Evolutionary conservation across 2,888 invertebrate genomes (phyloP).

Genomic region (Zaprionus lineosus): DNA sequence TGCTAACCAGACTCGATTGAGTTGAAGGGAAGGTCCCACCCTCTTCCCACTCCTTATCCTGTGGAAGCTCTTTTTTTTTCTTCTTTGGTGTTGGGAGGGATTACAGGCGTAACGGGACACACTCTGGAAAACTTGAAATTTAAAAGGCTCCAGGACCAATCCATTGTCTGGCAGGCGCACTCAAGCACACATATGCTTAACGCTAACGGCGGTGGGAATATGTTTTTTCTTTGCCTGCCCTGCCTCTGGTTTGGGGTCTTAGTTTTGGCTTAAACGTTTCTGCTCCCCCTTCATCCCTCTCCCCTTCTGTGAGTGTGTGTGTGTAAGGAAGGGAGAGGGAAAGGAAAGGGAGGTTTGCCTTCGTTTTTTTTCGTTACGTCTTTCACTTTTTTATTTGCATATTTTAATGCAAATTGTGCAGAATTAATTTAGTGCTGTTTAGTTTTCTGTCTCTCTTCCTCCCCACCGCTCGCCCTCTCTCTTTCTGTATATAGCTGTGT

Average conservation of each 20-base stretch:
- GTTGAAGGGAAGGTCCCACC: slow-evolving; percentile 26
- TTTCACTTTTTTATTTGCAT: slow-evolving; percentile 74
- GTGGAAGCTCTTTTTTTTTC: too few relatives aligned
- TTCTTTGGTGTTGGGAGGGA: too few relatives aligned
- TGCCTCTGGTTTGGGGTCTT: slow-evolving; percentile 27
- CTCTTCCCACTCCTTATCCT: too few relatives aligned
- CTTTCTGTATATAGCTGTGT: background rate
- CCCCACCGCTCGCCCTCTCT: slow-evolving; percentile 4
- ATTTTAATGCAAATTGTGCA: slow-evolving; percentile 79
- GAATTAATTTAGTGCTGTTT: slow-evolving; percentile 79
- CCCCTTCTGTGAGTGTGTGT: background rate
- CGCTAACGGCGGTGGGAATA: slow-evolving; percentile 59
- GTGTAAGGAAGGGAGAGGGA: too few relatives aligned
- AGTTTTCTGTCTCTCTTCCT: slow-evolving; percentile 52
- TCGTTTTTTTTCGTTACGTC: slow-evolving; percentile 28
- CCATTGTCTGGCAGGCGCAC: slow-evolving; percentile 58
- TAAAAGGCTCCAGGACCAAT: slow-evolving; percentile 31
- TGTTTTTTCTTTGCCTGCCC: slow-evolving; percentile 10
- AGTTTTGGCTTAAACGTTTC: slow-evolving; percentile 60
- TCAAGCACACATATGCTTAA: slow-evolving; percentile 71
- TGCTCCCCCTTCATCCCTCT: too few relatives aligned
- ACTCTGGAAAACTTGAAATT: slow-evolving; percentile 54
- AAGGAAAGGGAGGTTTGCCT: too few relatives aligned
- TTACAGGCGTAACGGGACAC: slow-evolving; percentile 43
- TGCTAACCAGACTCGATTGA: slow-evolving; percentile 48